Base-by-base conservation (phyloP, 2,113 vertebrate species). In the Lagopus muta region DNA sequence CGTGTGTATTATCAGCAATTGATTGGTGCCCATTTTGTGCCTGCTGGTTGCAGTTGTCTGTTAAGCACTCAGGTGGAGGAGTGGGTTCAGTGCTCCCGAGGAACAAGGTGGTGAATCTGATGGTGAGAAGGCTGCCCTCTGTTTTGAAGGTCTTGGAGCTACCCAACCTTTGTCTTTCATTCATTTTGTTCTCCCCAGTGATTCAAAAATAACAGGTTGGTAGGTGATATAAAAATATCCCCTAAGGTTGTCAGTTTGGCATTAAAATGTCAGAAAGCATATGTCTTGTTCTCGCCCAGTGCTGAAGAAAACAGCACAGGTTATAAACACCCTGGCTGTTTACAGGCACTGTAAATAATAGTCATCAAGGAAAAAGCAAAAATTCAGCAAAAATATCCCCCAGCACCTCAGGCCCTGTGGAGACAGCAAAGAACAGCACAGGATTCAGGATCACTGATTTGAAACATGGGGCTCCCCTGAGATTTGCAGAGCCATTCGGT, bases 211-310 rank as follows among this genome's bases (percentile, higher is more conserved):
- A 88, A 65, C 85, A 80, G 22, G 64, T 87, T 40, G 32, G 86
- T 90, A 80, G 90, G 69, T 36, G 84, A 89, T 88, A 82, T 27
- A 93, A 93, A 93, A 95, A 89, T 92, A 87, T 88, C 67, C 83
- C 66, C 62, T 88, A 88, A 90, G 90, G 92, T 72, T 92, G 90
- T 86, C 93, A 61, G 81, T 82, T 83, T 72, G 81, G 72, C 75
- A 88, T 89, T 82, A 90, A 95, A 95, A 92, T 85, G 82, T 96
- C 94, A 94, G 75, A 82, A 86, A 95, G 64, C 60, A 30, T 92
- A 88, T 43, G 89, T 95, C 89, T 94, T 92, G 69, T 78, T 97
- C 94, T 88, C 30, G 58, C 30, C 38, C 25, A 64, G 55, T 34
- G 73, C 90, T 1, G 27, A 43, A n/a, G 38, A 71, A 71, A 90